Evolutionary conservation across 1,140 invertebrate species (phyloP).

Genomic region (Diorhabda elongata): DNA sequence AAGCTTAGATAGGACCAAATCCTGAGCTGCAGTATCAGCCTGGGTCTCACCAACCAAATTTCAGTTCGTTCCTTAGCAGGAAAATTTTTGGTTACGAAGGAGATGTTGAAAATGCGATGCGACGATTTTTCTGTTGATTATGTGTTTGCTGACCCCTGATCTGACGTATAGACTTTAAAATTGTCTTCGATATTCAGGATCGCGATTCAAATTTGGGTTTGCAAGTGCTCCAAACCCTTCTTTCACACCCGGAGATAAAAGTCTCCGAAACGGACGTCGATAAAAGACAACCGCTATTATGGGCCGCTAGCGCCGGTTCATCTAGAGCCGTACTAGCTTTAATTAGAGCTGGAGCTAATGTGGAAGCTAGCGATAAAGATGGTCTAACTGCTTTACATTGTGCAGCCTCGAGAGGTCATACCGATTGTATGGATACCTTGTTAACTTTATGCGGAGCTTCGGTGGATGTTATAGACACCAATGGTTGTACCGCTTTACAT

Average conservation of each 20-base stretch:
- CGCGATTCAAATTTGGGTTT: constrained; percentile 59
- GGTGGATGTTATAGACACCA: constrained; percentile 80
- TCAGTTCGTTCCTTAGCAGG: too few relatives aligned
- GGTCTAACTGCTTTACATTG: constrained; percentile 89
- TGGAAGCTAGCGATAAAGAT: constrained; percentile 76
- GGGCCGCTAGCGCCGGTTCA: constrained; percentile 95
- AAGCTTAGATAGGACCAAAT: too few relatives aligned
- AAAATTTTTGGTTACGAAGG: too few relatives aligned
- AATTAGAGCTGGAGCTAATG: constrained; percentile 76
- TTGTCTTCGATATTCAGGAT: constrained; percentile 23
- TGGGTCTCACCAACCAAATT: too few relatives aligned
- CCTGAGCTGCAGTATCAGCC: too few relatives aligned
- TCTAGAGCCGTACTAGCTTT: constrained; percentile 83
- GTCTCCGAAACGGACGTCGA: constrained; percentile 87
- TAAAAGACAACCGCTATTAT: constrained; percentile 86
- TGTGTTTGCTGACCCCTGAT: too few relatives aligned
- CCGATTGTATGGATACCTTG: constrained; percentile 85
- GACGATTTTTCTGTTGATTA: too few relatives aligned
- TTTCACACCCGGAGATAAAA: constrained; percentile 70
- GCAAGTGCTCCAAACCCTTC: constrained; percentile 77
- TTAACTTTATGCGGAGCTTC: constrained; percentile 84
- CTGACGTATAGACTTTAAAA: too few relatives aligned
- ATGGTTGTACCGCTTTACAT: constrained; percentile 92
- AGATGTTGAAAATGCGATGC: too few relatives aligned
- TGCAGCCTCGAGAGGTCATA: constrained; percentile 91